Percentiles rank a stretch among this genome's conserved stretches.
Conservation (phyloP, 1,140 invertebrate genomes). For the Papilio helenus region DNA sequence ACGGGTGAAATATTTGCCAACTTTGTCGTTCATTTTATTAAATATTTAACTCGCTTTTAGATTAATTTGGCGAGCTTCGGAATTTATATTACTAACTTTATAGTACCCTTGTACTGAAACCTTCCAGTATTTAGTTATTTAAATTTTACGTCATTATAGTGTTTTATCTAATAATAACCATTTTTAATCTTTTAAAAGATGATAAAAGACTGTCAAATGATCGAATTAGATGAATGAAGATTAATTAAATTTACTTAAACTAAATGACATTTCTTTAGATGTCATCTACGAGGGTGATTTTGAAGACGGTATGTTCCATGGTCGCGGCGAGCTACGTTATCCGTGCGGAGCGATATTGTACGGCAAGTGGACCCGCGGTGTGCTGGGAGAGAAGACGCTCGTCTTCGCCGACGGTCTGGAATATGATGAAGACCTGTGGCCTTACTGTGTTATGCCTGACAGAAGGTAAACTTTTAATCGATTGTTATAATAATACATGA, state of each 20-base stretch:
- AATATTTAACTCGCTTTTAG: slow-evolving; percentile 26
- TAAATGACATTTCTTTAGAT: slow-evolving; percentile 54
- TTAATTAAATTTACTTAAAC: background rate
- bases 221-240: background rate
- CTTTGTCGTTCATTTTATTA: slow-evolving; percentile 30
- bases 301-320: slow-evolving; percentile 83
- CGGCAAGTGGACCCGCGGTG: slow-evolving; percentile 78
- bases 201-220: background rate
- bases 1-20: slow-evolving; percentile 32
- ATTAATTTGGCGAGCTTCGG: background rate
- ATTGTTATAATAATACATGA: too few relatives aligned
- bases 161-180: too few relatives aligned
- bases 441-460: slow-evolving; percentile 82
- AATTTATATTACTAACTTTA: slow-evolving; percentile 19
- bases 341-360: slow-evolving; percentile 74
- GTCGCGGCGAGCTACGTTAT: slow-evolving; percentile 79
- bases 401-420: slow-evolving; percentile 74
- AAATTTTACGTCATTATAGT: background rate
- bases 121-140: background rate
- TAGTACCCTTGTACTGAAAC: background rate
- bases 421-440: slow-evolving; percentile 61
- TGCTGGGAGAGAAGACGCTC: slow-evolving; percentile 66
- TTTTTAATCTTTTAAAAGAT: too few relatives aligned
- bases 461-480: slow-evolving; percentile 60
- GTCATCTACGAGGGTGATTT: slow-evolving; percentile 83